Evolutionary conservation across 2,113 vertebrate genomes (phyloP), one percentile per base, ranked within the genome.

Genomic region (Cochlearius cochlearius): DNA sequence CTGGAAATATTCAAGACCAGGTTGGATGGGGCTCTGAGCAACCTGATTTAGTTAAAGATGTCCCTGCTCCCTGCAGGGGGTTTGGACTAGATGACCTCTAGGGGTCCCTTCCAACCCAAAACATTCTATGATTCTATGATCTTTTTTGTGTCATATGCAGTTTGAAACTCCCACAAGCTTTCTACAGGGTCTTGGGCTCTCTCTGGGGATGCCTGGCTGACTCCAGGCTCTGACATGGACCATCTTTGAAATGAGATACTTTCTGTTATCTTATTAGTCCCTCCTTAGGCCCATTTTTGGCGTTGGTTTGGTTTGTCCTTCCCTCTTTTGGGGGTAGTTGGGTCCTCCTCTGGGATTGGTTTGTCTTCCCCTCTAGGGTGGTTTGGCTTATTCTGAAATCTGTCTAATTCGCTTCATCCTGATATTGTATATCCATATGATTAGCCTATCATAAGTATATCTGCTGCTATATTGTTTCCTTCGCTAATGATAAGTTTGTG

Each of bases 291-390:
- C 9, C 19, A 23, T 10, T 67, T 72, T 38, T 34, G 6, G 3
- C 7, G 14, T 22, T 49, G 36, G 3, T 19, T 43, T 81, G 2
- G 8, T 29, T 79, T 84, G 12, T 75, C 8, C n/a, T 88, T 56
- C 15, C 5, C 12, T 43, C 15, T 79, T 63, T 55, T 50, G 15
- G 38, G 7, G 2, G 2, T 25, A 12, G 2, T 16, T 45, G 9
- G 3, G 11, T 52, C 3, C 11, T 15, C 2, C 6, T 27, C 55
- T 27, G 29, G 8, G 1, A 21, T 2, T 38, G 15, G 1, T 64
- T 59, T 71, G 4, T 62, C 10, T 32, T 93, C 7, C 7, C 14
- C 20, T 52, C 15, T 75, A 25, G 6, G 8, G 3, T 30, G 7
- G 14, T 27, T 63, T 52, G 11, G 3, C 16, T 55, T 1, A 20